These are phyloP conservation scores for Apodemus sylvaticus DNA, from an alignment of 2,113 vertebrate genomes.

Conservation along the genomic window DNA sequence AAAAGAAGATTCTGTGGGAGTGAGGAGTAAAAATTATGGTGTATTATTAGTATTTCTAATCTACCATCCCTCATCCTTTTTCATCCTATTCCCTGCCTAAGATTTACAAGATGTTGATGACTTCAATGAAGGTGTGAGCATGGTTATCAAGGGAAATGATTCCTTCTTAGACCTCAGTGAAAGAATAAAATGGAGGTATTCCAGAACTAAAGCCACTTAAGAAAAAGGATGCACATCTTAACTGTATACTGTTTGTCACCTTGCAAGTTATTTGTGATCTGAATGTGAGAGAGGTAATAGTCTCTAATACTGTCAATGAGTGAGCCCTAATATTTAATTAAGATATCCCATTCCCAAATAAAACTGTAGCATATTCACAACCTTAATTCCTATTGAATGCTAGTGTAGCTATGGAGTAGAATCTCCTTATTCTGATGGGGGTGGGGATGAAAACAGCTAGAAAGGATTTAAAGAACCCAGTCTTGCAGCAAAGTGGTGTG, in stretches of 20 bases:
- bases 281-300: background rate
- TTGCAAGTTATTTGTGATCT: background rate
- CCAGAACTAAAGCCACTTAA: background rate
- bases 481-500: background rate
- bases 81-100: background rate
- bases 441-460: background rate
- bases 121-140: background rate
- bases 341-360: background rate
- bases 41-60: slow-evolving; percentile 38
- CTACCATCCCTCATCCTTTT: background rate
- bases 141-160: background rate
- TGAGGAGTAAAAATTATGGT: background rate
- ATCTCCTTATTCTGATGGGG: background rate
- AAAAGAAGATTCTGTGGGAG: background rate
- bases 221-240: background rate
- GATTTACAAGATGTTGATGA: background rate
- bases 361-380: background rate
- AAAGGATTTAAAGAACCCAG: background rate
- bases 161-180: background rate
- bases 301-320: background rate
- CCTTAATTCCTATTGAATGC: background rate
- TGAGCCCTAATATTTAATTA: background rate
- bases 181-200: background rate
- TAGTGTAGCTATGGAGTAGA: background rate
- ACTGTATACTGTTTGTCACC: background rate